Evolutionary conservation across 1,140 invertebrate genomes (phyloP), one percentile per base, ranked within the genome.

Genomic region (Drosophila pseudoobscura): DNA sequence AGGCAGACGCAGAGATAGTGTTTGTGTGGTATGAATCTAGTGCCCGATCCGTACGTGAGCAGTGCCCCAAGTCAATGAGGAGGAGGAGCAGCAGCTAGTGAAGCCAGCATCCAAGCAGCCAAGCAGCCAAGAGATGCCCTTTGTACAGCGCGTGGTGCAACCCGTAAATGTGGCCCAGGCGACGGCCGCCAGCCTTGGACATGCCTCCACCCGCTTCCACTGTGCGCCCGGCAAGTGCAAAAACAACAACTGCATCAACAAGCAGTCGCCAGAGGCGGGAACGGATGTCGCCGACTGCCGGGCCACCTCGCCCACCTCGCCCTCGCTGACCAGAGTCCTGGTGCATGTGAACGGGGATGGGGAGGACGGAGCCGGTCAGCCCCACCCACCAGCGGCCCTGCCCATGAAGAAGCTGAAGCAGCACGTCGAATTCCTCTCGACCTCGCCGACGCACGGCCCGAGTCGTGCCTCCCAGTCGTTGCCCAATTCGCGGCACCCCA

Each of bases 121-220:
- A 26, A 58, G 44, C 20, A 9, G 56, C 5, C 90, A 15, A 68
- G 60, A 89, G 90, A 96, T 96, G 95, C 95, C 95, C 85, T 96
- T 96, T 93, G 93, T 95, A 78, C 94, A 95, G 84, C 93, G 95
- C 60, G 93, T 94, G 52, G 93, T 96, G 78, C 93, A 95, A 80
- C 95, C 95, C 44, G 94, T 94, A 78, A 94, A 92, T 92, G 91
- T 96, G 82, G 94, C 95, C 71, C 93, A 94, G 93, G 93, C 71
- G 92, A 92, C 91, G 91, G 95, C 80, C 54, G 79, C 73, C 68
- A 92, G 80, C 92, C 93, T 63, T 92, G 91, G 82, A 92, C 78
- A 89, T 60, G 68, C 72, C 46, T 55, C 61, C 26, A 71, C 63
- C 17, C 70, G 80, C n/a, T 91, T 91, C 52, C 85, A 88, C 22